These are phyloP conservation scores for Eristalinus sepulchralis DNA, from an alignment of 2,888 invertebrate species.

Conservation along the genomic window DNA sequence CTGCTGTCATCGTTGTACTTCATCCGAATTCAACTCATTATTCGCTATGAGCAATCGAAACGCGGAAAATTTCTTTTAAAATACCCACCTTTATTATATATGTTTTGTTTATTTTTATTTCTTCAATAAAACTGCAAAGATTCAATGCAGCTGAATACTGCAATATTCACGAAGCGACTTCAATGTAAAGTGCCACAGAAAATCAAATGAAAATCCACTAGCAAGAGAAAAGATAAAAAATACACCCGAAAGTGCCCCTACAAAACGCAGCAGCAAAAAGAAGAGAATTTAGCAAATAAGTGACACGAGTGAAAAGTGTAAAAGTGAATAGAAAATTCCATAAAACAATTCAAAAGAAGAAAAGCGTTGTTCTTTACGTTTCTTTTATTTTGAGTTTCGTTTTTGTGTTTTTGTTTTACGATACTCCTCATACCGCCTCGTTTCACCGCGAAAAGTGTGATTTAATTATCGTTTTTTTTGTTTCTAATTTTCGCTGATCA, in stretches of 20 bases:
- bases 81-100: slow-evolving; percentile 37
- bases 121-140: not conserved
- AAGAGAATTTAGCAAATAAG: slow-evolving; percentile 1
- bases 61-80: slow-evolving; percentile 50
- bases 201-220: slow-evolving; percentile 7
- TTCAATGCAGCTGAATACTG: slow-evolving; percentile 8
- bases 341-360: not conserved
- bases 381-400: slow-evolving; percentile 35
- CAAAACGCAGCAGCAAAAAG: slow-evolving; percentile 4
- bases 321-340: slow-evolving; percentile 52
- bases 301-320: slow-evolving; percentile 2
- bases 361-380: not conserved
- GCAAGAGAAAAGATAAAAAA: not conserved
- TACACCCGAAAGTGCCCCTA: not conserved
- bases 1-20: slow-evolving; percentile 45
- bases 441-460: slow-evolving; percentile 16
- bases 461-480: not conserved
- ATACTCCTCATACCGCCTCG: not conserved
- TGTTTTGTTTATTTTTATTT: slow-evolving; percentile 52
- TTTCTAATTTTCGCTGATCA: slow-evolving; percentile 18
- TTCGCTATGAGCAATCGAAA: slow-evolving; percentile 57
- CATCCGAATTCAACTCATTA: slow-evolving; percentile 12
- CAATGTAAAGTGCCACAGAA: slow-evolving; percentile 2
- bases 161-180: not conserved
- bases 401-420: slow-evolving; percentile 22